Base-by-base conservation (phyloP, 2,113 vertebrate genomes). In the Oncorhynchus nerka region DNA sequence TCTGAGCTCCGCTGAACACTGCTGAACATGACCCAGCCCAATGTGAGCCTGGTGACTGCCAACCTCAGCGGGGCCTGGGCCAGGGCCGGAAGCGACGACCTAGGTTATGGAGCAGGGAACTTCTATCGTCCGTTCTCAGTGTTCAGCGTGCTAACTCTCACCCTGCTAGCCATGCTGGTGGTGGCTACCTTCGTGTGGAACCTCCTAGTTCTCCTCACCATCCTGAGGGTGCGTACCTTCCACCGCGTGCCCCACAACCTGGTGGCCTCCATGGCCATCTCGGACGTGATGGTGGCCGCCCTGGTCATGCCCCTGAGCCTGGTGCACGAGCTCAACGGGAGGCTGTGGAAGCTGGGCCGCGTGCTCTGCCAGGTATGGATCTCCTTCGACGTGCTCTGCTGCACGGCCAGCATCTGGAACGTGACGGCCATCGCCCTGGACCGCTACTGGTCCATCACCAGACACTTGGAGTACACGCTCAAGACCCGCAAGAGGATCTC, bases 321-420 rank as follows among this genome's bases (percentile, higher is more conserved):
- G 73, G 95, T 96, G 2, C 95, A 92, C 0, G 98, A 99, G 85
- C 83, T 98, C 62, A 95, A 96, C 0, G 96, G 96, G 32, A 88
- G 94, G 61, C 93, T 93, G 66, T 99, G 98, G 98, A 93, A 91
- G 30, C 93, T 98, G 85, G 98, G 98, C 19, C 90, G 94, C 1
- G 90, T 92, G 0, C 93, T 99, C 0, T 99, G 97, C 90, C 96
- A 98, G 84, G 91, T 97, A 57, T 99, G 98, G 98, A 92, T 99
- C 82, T 95, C 95, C 11, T 96, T 96, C 0, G 97, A 99, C 0
- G 98, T 99, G 69, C 93, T 99, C 39, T 99, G 97, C 89, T 98
- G 97, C 93, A 99, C 98, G 0, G 98, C 97, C 84, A 99, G 98
- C 92, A 99, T 99, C 93, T 99, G 98, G 98, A 99, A 97, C 0